Evolutionary conservation across 2,797 vertebrate genomes (phyloP), one percentile per base, ranked within the genome.

Genomic region (Catamblyrhynchus diadema): DNA sequence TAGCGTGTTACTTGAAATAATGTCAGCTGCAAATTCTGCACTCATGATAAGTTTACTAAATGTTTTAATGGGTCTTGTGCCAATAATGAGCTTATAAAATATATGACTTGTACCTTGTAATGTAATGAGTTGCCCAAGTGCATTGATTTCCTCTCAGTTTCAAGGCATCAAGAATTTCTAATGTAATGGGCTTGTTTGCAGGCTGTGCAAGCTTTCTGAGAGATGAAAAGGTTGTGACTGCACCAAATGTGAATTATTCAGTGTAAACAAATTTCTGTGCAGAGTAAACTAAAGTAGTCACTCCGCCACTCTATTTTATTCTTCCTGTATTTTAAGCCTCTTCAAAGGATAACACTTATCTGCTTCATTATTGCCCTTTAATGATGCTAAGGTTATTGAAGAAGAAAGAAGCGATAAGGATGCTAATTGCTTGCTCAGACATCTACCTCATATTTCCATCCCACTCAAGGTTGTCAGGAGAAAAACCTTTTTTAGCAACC

Each of bases 261-360:
- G 73, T 47, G 81, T 72, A 83, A 72, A 90, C 90, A 81, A 45
- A 97, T 92, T 85, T 96, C 93, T 84, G 80, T 91, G 72, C 64
- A 95, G 82, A 95, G 93, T 59, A 81, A 97, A 92, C 73, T 37
- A 71, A 84, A 75, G 61, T 83, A 95, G 93, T 94, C 70, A 81
- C 60, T 94, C 65, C 33, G 27, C 70, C 86, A 81, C 41, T 66
- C 28, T 85, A 27, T 11, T 61, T 44, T 62, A 62, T 56, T 94
- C 27, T 95, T 62, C 85, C 24, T 86, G 32, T 67, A 84, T 87
- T 92, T 92, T 79, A 65, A 67, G 77, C 81, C 9, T 84, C 48
- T 69, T 92, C 94, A 93, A 86, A 94, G 84, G 82, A 87, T 94
- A 97, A 66, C 83, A 56, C 12, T 75, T 83, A 81, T 61, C 57